Evolutionary conservation across 2,797 vertebrate species (phyloP).

Genomic region (Oreortyx pictus): DNA sequence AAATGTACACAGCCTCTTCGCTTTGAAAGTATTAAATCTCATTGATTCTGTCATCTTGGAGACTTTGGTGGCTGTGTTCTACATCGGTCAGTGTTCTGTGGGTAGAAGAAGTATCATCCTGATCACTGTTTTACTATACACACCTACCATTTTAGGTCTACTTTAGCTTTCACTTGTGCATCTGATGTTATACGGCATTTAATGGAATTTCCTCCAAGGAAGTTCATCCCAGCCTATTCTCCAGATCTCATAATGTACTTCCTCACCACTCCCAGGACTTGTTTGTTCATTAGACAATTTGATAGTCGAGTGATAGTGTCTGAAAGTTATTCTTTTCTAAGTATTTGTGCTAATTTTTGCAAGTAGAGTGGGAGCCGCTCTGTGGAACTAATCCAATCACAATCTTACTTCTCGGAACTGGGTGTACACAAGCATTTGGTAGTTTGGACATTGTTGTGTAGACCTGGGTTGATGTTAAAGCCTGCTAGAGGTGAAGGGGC

Average conservation of each 20-base stretch:
- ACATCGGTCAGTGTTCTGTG: background rate
- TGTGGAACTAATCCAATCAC: background rate
- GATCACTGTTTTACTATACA: accelerated
- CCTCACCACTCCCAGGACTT: background rate
- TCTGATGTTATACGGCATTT: background rate
- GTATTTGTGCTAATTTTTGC: conserved; percentile 4
- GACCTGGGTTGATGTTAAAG: background rate
- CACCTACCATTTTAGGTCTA: background rate
- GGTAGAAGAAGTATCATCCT: background rate
- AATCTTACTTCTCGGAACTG: background rate
- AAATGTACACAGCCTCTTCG: background rate
- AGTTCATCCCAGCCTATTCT: background rate
- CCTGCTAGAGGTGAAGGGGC: background rate
- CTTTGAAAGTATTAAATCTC: accelerated
- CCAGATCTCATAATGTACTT: background rate
- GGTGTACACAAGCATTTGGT: accelerated
- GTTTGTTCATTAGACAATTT: conserved; percentile 19
- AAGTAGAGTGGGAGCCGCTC: background rate
- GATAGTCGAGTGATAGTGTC: background rate
- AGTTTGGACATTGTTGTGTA: background rate
- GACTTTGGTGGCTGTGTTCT: background rate
- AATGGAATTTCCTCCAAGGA: conserved; percentile 41
- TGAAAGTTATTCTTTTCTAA: background rate
- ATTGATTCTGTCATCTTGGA: background rate
- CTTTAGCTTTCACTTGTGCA: background rate